A percentile compares a stretch with the other conserved stretches of the same genome.
These are phyloP conservation scores for Catostomus latipinnis DNA, from an alignment of 2,797 vertebrate species.

Conservation along the genomic window DNA sequence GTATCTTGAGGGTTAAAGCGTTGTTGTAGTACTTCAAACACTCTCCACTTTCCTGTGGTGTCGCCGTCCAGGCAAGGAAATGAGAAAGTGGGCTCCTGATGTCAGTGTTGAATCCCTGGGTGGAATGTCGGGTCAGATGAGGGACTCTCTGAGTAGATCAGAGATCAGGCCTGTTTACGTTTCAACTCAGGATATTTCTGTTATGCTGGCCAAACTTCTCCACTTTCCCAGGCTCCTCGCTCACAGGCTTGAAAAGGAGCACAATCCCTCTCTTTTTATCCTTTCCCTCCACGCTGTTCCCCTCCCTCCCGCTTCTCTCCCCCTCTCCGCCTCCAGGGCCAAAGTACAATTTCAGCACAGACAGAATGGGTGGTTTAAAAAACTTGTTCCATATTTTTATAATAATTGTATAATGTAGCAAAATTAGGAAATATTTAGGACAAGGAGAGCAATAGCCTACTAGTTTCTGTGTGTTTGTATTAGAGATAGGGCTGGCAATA, in stretches of 20 bases:
- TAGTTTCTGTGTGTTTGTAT: too few species aligned
- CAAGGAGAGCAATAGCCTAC: too few species aligned
- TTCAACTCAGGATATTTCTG: constrained; percentile 85
- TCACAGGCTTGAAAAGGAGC: constrained; percentile 76
- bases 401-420: too few species aligned
- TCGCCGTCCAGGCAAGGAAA: constrained; percentile 70
- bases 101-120: constrained; percentile 71
- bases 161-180: constrained; percentile 86
- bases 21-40: constrained; percentile 69
- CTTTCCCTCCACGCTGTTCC: constrained; percentile 39
- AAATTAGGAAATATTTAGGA: too few species aligned
- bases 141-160: constrained; percentile 70
- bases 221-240: constrained; percentile 81
- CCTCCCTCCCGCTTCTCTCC: not conserved
- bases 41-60: constrained; percentile 64
- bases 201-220: constrained; percentile 74
- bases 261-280: constrained; percentile 74
- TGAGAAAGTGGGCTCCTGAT: constrained; percentile 78
- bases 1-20: constrained; percentile 53
- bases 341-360: constrained; percentile 59
- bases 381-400: not conserved
- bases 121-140: constrained; percentile 73
- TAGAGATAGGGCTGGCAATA: too few species aligned
- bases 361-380: constrained; percentile 45
- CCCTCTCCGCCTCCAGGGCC: constrained; percentile 21